Percentiles rank a stretch among this genome's conserved stretches.
Conservation (phyloP, 2,797 vertebrate species). For the Setipinna tenuifilis region DNA sequence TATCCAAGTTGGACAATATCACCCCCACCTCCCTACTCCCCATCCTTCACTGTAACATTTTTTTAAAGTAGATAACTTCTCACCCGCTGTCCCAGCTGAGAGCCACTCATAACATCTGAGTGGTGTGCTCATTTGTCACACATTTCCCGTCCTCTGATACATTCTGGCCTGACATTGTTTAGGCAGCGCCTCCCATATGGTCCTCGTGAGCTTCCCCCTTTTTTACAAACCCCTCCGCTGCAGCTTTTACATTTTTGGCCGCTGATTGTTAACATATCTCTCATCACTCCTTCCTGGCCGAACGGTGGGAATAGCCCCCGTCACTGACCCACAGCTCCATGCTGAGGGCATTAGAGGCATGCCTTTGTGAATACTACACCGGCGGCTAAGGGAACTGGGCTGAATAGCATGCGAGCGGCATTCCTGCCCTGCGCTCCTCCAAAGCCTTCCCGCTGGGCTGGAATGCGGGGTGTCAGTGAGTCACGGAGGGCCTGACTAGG, state of each 20-base stretch:
- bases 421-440: constrained; percentile 28
- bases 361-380: constrained; percentile 56
- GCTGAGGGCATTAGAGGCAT: constrained; percentile 60
- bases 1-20: background rate
- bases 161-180: background rate
- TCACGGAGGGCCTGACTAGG: background rate
- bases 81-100: background rate
- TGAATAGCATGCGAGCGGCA: constrained; percentile 50
- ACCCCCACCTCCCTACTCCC: background rate
- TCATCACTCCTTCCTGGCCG: constrained; percentile 14
- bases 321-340: constrained; percentile 45
- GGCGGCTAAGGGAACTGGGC: constrained; percentile 41
- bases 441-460: background rate
- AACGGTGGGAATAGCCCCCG: background rate
- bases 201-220: background rate
- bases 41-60: background rate
- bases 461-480: background rate
- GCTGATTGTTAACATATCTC: background rate
- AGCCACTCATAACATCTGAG: background rate
- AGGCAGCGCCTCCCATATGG: background rate
- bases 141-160: background rate
- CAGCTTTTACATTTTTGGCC: background rate
- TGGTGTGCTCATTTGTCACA: background rate
- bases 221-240: background rate
- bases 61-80: background rate